A percentile compares a stretch with the other conserved stretches of the same genome.
Evolutionary conservation across 1,140 invertebrate genomes (phyloP).

Genomic region (Tetragnatha versicolor): DNA sequence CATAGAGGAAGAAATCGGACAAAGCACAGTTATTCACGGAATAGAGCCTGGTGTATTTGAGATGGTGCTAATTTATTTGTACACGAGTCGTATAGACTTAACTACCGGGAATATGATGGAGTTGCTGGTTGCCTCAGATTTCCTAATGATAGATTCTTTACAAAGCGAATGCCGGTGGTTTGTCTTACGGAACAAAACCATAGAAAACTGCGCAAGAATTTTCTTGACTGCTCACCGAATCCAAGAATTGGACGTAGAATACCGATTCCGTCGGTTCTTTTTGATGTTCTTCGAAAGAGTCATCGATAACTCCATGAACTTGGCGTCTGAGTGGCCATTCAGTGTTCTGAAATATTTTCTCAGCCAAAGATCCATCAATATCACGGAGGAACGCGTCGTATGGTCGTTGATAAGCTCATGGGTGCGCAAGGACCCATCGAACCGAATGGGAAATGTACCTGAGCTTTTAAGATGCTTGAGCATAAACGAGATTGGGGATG

Average conservation of each 20-base stretch:
- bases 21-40: neutral
- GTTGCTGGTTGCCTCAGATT: neutral
- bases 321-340: neutral
- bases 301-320: neutral
- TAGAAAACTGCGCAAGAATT: neutral
- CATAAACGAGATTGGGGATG: neutral
- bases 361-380: neutral
- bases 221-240: neutral
- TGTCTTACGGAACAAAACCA: neutral
- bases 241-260: neutral
- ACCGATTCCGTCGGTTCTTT: neutral
- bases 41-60: neutral
- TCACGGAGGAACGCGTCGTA: neutral
- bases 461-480: slow-evolving; percentile 2
- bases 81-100: neutral
- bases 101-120: neutral
- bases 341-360: neutral
- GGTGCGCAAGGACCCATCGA: neutral
- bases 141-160: neutral
- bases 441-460: neutral
- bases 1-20: neutral
- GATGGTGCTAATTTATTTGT: neutral
- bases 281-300: neutral
- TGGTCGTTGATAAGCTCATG: neutral
- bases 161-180: neutral